phyloP scores from a whole-genome alignment of 2,888 invertebrate species.

The Diarsia rubi region DNA sequence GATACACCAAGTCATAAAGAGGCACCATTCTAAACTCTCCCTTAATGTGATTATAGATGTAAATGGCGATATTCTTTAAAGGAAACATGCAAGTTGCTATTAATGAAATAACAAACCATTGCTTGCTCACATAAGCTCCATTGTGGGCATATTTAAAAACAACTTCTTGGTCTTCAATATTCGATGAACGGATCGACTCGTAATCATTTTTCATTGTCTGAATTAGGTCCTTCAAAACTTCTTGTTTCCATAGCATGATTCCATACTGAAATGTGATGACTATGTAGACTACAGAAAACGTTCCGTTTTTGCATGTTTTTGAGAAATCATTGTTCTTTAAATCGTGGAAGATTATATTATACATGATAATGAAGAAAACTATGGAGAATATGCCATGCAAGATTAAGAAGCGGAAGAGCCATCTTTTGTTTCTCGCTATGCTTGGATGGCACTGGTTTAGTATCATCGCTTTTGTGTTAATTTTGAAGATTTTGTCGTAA shows the following conservation, averaged over 20 bases:
- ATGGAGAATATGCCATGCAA: conserved; percentile 44
- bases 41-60: conserved; percentile 56
- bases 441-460: conserved; percentile 61
- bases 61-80: conserved; percentile 61
- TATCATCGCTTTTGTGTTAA: conserved; percentile 48
- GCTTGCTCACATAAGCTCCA: conserved; percentile 43
- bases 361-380: conserved; percentile 47
- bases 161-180: conserved; percentile 58
- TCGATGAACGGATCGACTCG: conserved; percentile 23
- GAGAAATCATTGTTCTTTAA: conserved; percentile 57
- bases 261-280: conserved; percentile 46
- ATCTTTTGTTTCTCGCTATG: conserved; percentile 54
- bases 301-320: conserved; percentile 58
- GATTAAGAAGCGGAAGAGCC: conserved; percentile 51
- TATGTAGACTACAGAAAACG: conserved; percentile 42
- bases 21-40: conserved; percentile 68
- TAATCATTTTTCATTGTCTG: conserved; percentile 70
- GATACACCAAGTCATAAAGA: conserved; percentile 70
- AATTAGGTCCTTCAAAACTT: conserved; percentile 65
- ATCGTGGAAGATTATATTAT: conserved; percentile 60
- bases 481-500: conserved; percentile 61
- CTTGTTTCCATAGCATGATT: conserved; percentile 67
- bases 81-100: conserved; percentile 54
- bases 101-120: conserved; percentile 31
- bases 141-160: conserved; percentile 36